These are phyloP conservation scores for Hippoglossus hippoglossus DNA, from an alignment of 2,797 vertebrate species.

Conservation along the genomic window DNA sequence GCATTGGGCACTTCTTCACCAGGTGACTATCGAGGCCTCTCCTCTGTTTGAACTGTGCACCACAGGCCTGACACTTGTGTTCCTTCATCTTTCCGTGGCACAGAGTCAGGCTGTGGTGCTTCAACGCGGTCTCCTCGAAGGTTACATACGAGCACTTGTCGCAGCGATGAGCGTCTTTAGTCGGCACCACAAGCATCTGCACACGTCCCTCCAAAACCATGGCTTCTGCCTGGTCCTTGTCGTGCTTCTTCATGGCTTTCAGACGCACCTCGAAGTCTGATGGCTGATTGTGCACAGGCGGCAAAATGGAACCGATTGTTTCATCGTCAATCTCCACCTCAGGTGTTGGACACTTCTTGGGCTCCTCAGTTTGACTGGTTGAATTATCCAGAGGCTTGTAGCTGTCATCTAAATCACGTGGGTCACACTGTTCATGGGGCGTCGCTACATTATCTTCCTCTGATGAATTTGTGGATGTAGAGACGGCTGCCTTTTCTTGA, in stretches of 20 bases:
- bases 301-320: background rate
- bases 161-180: conserved; percentile 82
- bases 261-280: conserved; percentile 77
- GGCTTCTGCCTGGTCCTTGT: conserved; percentile 91
- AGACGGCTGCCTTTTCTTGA: conserved; percentile 30
- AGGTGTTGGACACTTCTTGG: conserved; percentile 6
- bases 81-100: conserved; percentile 81
- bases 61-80: conserved; percentile 86
- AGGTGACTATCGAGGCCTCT: conserved; percentile 91
- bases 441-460: conserved; percentile 55
- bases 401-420: conserved; percentile 52
- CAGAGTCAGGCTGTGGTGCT: conserved; percentile 82
- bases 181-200: conserved; percentile 92
- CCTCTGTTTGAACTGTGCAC: conserved; percentile 91
- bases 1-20: conserved; percentile 86
- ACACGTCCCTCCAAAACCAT: conserved; percentile 94
- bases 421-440: conserved; percentile 49
- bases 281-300: background rate
- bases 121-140: conserved; percentile 85
- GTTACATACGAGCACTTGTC: conserved; percentile 89
- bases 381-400: conserved; percentile 6
- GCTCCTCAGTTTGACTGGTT: conserved; percentile 16
- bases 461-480: conserved; percentile 40
- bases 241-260: conserved; percentile 88
- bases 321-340: conserved; percentile 8